These are phyloP conservation scores for Portunus trituberculatus DNA, from an alignment of 1,140 invertebrate genomes.

Conservation along the genomic window DNA sequence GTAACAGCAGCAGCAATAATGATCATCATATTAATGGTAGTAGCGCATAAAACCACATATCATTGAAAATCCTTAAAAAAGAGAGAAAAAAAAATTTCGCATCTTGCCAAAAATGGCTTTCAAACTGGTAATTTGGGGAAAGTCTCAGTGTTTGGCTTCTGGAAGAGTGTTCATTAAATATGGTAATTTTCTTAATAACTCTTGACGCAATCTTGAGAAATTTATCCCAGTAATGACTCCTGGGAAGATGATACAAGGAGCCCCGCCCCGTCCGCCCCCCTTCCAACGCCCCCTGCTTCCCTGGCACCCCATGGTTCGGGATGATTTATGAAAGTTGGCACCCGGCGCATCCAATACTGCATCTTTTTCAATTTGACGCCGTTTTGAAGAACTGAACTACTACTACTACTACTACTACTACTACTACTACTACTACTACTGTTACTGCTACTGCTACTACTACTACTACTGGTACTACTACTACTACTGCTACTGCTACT, in stretches of 20 bases:
- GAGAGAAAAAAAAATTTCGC: not conserved
- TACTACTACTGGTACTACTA: not conserved
- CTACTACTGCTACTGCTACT: not conserved
- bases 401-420: too few relatives aligned
- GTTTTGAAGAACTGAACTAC: too few relatives aligned
- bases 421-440: too few relatives aligned
- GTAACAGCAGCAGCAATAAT: too few relatives aligned
- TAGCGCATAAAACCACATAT: too few relatives aligned
- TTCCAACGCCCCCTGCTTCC: too few relatives aligned
- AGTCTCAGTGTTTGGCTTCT: not conserved
- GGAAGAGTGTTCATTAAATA: not conserved
- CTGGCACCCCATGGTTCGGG: too few relatives aligned
- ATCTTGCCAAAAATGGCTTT: not conserved
- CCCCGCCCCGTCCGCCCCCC: too few relatives aligned
- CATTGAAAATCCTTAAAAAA: too few relatives aligned
- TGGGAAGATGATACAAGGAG: not conserved
- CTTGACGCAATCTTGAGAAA: not conserved
- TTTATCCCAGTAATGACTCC: not conserved
- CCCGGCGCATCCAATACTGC: not conserved
- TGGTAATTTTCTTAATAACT: constrained; percentile 15
- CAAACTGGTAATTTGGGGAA: not conserved
- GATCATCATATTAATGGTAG: too few relatives aligned
- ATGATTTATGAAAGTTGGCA: not conserved
- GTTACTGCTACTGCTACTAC: not conserved
- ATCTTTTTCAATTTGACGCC: not conserved